Percentiles rank a stretch among this genome's conserved stretches.
Conservation (phyloP, 2,113 vertebrate species). For the Rhynchomys soricoides region DNA sequence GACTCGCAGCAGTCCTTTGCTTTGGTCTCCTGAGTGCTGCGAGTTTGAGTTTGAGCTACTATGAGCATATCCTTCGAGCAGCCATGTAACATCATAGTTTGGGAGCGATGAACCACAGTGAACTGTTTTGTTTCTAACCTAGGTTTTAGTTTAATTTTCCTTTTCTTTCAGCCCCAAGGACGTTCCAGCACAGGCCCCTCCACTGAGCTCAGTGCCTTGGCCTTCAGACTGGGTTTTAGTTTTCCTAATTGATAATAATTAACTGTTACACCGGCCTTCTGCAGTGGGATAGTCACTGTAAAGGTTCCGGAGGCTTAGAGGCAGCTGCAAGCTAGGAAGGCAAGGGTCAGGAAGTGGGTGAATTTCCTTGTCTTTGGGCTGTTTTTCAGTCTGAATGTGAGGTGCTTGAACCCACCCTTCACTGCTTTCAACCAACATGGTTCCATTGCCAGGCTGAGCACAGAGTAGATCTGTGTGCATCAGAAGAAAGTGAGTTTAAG, state of each 20-base stretch:
- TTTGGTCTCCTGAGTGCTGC: background rate
- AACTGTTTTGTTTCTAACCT: constrained; percentile 21
- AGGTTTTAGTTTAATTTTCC: background rate
- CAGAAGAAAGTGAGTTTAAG: background rate
- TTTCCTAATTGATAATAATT: constrained; percentile 31
- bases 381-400: background rate
- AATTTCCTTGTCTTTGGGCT: background rate
- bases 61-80: background rate
- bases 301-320: background rate
- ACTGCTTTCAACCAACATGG: background rate
- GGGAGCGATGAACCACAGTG: background rate
- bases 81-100: background rate
- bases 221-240: background rate
- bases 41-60: background rate
- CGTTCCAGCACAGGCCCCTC: background rate
- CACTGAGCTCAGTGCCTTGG: background rate
- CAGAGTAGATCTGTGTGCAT: background rate
- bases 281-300: background rate
- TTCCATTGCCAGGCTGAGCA: background rate
- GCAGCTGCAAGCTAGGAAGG: background rate
- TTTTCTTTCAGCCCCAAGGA: background rate
- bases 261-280: constrained; percentile 11
- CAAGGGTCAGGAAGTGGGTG: background rate
- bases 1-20: background rate
- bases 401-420: background rate